These are phyloP conservation scores for Amblyjoppa proteus DNA, from an alignment of 2,888 invertebrate species.

Conservation along the genomic window DNA sequence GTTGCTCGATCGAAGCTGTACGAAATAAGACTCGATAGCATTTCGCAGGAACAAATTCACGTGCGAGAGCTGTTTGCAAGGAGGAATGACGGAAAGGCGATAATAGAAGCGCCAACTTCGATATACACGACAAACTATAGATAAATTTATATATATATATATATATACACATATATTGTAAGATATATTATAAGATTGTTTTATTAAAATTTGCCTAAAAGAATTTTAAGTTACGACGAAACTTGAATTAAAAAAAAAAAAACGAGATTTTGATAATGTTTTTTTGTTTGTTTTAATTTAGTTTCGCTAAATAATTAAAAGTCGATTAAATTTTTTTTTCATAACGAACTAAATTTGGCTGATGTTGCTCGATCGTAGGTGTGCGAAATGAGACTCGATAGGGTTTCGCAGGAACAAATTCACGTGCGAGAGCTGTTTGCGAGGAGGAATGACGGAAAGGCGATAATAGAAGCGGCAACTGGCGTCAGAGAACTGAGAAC, in stretches of 20 bases:
- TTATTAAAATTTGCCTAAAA: no score
- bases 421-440: conserved; percentile 52
- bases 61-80: conserved; percentile 51
- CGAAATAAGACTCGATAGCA: conserved; percentile 2
- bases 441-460: conserved; percentile 51
- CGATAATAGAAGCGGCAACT: conserved; percentile 50
- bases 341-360: no score
- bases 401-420: conserved; percentile 52
- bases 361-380: neutral
- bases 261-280: no score
- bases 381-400: neutral
- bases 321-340: no score
- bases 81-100: conserved; percentile 53
- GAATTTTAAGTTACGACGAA: no score
- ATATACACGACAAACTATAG: no score
- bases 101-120: neutral
- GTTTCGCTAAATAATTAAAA: no score
- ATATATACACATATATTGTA: no score
- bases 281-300: no score
- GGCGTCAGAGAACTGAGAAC: neutral
- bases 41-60: conserved; percentile 55
- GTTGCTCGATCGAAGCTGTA: neutral
- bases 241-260: no score
- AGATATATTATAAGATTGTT: no score
- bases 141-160: no score